Base-by-base conservation (phyloP, 2,797 vertebrate genomes). In the Harpagifer antarcticus region DNA sequence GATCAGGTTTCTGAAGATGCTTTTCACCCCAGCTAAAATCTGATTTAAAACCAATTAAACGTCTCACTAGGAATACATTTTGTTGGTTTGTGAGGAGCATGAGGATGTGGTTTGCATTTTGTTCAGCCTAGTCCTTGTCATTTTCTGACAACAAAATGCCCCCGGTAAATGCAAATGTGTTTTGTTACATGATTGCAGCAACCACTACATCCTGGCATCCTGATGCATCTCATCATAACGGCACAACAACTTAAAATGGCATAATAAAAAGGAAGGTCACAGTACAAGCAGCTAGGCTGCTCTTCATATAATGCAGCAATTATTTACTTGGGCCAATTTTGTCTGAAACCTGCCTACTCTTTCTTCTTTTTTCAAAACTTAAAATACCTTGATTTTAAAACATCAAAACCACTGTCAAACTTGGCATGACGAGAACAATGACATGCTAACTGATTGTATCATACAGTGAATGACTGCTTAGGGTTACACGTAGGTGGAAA, bases 281-380 rank as follows among this genome's bases (percentile, higher is more conserved):
- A 40, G 57, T 44, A 23, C 6, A 48, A 47, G 70, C 69, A 58
- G 53, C n/a, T 31, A 63, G 60, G 70, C 54, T 12, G 19, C 68
- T 61, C 61, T 37, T 43, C 70, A 64, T 61, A 68, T 23, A 74
- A 72, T 68, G 58, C 58, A 73, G 80, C 61, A 15, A 40, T 55
- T 56, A 72, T 74, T n/a, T 48, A 79, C 43, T 58, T 23, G 9
- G 45, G 44, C 56, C 63, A 68, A 2, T 1, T 72, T 68, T 19
- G 33, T 74, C 43, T 80, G 58, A 55, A 78, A 77, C 40, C 37
- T 44, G 16, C 33, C 45, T 57, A 17, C 49, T 73, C 56, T 37
- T 9, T 9, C 8, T 37, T 37, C 33, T 37, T 37, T 37, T 27
- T 37, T 37, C 33, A 37, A 37, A 7, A 37, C 7, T 37, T 37